Evolutionary conservation across 2,113 vertebrate species (phyloP).

Genomic region (Telmatochromis sp.): DNA sequence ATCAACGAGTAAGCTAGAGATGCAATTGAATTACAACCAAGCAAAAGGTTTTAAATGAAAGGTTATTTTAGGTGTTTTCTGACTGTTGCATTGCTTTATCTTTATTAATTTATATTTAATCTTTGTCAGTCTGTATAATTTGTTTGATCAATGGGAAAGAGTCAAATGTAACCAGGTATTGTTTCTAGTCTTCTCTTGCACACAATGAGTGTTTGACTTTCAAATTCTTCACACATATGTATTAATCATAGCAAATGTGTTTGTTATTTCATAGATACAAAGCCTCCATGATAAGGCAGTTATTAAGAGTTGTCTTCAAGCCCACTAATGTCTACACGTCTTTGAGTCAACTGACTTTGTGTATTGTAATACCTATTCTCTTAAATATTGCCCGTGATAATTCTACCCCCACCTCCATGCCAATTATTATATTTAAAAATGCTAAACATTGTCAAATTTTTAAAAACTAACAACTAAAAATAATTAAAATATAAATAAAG

Average conservation of each 20-base stretch:
- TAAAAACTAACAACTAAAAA: background rate
- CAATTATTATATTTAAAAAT: background rate
- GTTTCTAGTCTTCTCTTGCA: background rate
- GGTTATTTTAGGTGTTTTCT: background rate
- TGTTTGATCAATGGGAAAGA: background rate
- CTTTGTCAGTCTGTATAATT: background rate
- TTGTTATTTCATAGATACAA: background rate
- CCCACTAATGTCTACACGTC: background rate
- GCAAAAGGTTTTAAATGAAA: background rate
- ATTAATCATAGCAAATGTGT: background rate
- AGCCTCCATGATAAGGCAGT: background rate
- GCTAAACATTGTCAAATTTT: background rate
- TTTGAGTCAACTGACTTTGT: background rate
- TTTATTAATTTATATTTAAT: background rate
- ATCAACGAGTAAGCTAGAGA: conserved; percentile 12
- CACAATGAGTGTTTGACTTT: background rate
- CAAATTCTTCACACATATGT: background rate
- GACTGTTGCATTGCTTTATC: background rate
- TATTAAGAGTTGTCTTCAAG: background rate
- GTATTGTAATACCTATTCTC: background rate
- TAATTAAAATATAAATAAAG: background rate
- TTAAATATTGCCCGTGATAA: background rate
- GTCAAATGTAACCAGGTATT: background rate
- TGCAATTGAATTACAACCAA: background rate
- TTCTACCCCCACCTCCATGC: background rate